Conservation (phyloP, 2,888 invertebrate species). For the Sceliomorpha sp. region DNA sequence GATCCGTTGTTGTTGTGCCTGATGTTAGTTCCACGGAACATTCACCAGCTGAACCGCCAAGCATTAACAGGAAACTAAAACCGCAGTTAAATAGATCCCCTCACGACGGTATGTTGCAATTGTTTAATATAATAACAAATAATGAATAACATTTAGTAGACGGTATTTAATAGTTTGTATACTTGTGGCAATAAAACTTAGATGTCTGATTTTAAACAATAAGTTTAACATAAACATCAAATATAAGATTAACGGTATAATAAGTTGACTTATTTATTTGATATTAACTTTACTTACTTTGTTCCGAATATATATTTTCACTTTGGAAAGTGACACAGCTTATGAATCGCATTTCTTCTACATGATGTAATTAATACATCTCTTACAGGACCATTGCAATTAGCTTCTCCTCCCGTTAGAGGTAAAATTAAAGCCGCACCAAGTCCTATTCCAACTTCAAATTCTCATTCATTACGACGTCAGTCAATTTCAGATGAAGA, state of each 20-base stretch:
- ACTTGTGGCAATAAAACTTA: too few species aligned
- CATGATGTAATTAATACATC: neutral
- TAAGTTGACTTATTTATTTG: too few species aligned
- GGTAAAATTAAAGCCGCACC: slow-evolving; percentile 81
- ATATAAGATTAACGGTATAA: slow-evolving; percentile 1
- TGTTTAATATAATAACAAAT: slow-evolving; percentile 14
- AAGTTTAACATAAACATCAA: too few species aligned
- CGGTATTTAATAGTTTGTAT: too few species aligned
- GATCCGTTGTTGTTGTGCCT: slow-evolving; percentile 60
- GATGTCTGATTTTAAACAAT: too few species aligned
- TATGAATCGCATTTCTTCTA: too few species aligned
- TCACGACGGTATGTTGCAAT: slow-evolving; percentile 66
- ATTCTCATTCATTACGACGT: slow-evolving; percentile 67
- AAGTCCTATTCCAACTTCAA: slow-evolving; percentile 81
- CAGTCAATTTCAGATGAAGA: slow-evolving; percentile 80
- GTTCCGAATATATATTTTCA: too few species aligned
- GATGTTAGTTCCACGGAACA: slow-evolving; percentile 74
- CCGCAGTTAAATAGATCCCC: slow-evolving; percentile 81
- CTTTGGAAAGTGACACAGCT: too few species aligned
- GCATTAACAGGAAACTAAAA: slow-evolving; percentile 90
- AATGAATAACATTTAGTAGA: too few species aligned
- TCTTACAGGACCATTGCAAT: slow-evolving; percentile 71
- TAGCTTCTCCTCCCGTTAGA: slow-evolving; percentile 78
- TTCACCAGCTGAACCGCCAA: slow-evolving; percentile 84
- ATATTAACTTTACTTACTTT: too few species aligned